Evolutionary conservation across 1,140 invertebrate genomes (phyloP), one percentile per base, ranked within the genome.

Genomic region (Acromyrmex echinatior): DNA sequence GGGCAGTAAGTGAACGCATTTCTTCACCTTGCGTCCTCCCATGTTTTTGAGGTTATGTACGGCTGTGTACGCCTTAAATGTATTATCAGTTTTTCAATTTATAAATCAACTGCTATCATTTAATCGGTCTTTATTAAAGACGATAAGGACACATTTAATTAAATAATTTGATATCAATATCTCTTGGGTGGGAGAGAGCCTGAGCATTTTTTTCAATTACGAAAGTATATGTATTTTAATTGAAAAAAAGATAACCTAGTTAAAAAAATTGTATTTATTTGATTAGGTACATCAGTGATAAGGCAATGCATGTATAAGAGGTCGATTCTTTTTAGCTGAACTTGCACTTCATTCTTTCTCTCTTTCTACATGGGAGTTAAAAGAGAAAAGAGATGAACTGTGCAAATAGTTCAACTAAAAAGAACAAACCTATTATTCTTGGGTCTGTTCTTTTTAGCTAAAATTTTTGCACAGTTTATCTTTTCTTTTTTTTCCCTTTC

Each of bases 1-100:
- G 98, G 98, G 98, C 94, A 97, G 97, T 97, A 95, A 96, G 97
- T 97, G 0, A 35, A n/a, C 3, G 12, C 14, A 51, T 12, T 18
- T 45, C 2, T 35, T 0, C 35, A 18, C 0, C 18, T 60, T 2
- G 16, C 16, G 28, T 71, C 1, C 4, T 31, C 14, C 16, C 16
- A 5, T 14, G 14, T 82, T 81, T 76, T 88, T 71, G 77, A 91
- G 91, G 91, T 92, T 92, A 92, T 88, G 12, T 49, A 21, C 1
- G 2, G 9, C n/a, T 2, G 21, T 5, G 3, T 3, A 3, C 0
- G 3, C 2, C 18, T n/a, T 6, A 9, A 58, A 0, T 21, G n/a
- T 16, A 51, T 16, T 62, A 76, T 25, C 56, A 21, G 12, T 31
- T 16, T 39, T 76, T n/a, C 39, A 62, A 14, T 74, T 73, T 25